Conservation (phyloP, 2,888 invertebrate genomes). For the Drosophila incognita region DNA sequence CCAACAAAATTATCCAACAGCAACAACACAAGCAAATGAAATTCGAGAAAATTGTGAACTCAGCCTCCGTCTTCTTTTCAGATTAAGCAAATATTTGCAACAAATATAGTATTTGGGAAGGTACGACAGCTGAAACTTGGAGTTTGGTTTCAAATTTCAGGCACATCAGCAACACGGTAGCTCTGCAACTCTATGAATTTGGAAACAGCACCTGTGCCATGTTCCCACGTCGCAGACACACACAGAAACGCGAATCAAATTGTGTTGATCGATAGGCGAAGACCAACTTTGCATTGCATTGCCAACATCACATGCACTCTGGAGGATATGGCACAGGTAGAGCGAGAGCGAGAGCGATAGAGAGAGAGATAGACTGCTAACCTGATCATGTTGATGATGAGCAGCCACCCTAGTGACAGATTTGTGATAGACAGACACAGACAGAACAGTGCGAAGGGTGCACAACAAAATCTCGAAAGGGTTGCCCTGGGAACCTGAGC, state of each 20-base stretch:
- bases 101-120: conserved; percentile 36
- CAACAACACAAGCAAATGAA: conserved; percentile 14
- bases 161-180: conserved; percentile 4
- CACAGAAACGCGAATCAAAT: conserved; percentile 72
- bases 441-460: conserved; percentile 38
- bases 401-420: conserved; percentile 53
- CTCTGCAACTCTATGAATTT: conserved; percentile 17
- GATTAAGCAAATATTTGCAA: conserved; percentile 69
- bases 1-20: conserved; percentile 39
- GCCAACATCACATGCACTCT: conserved; percentile 5
- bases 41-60: conserved; percentile 49
- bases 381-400: conserved; percentile 13
- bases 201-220: conserved; percentile 72
- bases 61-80: conserved; percentile 3
- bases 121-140: conserved; percentile 33
- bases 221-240: conserved; percentile 64
- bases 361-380: conserved; percentile 2
- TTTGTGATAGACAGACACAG: conserved; percentile 52
- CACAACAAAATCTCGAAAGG: conserved; percentile 38
- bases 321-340: conserved; percentile 27
- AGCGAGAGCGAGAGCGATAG: not conserved
- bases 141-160: conserved; percentile 61
- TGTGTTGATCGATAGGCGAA: conserved; percentile 67
- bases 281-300: conserved; percentile 44
- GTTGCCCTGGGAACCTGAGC: conserved; percentile 46